Percentiles rank a stretch among this genome's conserved stretches.
Conservation (phyloP, 2,113 vertebrate genomes). For the Ctenomys sociabilis region DNA sequence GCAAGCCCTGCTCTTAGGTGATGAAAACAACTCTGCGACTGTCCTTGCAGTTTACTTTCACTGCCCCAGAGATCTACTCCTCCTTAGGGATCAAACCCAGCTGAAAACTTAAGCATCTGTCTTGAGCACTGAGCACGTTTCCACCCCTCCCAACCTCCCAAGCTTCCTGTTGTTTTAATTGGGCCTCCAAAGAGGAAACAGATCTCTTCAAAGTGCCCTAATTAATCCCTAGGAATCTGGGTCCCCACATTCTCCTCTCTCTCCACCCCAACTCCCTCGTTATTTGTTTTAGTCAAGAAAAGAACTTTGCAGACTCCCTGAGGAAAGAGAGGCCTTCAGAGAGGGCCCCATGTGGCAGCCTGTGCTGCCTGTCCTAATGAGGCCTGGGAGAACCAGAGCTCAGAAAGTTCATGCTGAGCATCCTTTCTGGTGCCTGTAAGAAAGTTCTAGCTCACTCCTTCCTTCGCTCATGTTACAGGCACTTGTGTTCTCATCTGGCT, state of each 20-base stretch:
- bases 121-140: not conserved
- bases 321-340: constrained; percentile 50
- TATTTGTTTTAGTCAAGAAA: constrained; percentile 57
- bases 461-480: not conserved
- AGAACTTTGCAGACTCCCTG: constrained; percentile 43
- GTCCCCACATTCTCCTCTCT: not conserved
- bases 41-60: not conserved
- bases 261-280: not conserved
- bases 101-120: not conserved
- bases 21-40: not conserved
- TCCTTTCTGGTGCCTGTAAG: not conserved
- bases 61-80: not conserved
- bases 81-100: not conserved
- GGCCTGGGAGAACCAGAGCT: not conserved
- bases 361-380: constrained; percentile 2
- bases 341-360: not conserved
- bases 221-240: constrained; percentile 68
- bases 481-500: not conserved
- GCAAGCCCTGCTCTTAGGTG: not conserved
- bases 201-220: constrained; percentile 5
- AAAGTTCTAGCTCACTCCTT: not conserved
- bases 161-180: constrained; percentile 58
- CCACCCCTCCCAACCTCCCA: not conserved
- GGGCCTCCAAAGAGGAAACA: constrained; percentile 55
- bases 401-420: not conserved